Conservation (phyloP, 2,797 vertebrate species). For the Remorina albescens region DNA sequence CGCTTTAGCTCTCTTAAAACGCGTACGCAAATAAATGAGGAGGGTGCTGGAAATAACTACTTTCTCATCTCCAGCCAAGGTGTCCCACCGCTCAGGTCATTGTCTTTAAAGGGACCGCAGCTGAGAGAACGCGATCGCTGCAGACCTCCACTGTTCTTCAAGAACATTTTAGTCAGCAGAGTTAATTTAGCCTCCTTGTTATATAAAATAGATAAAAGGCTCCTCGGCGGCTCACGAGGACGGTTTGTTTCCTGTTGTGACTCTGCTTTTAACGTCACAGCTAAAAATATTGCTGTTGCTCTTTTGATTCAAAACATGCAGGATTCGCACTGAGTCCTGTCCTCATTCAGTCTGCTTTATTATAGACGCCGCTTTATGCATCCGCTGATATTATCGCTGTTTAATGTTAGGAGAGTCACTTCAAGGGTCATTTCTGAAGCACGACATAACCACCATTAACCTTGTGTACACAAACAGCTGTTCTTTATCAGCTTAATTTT, state of each 20-base stretch:
- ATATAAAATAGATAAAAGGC: conserved; percentile 55
- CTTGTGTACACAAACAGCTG: conserved; percentile 1
- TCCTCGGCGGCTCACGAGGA: conserved; percentile 45
- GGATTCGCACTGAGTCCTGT: conserved; percentile 37
- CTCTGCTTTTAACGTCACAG: conserved; percentile 51
- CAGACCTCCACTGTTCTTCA: conserved; percentile 35
- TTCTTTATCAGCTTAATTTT: conserved; percentile 1
- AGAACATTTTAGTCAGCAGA: conserved; percentile 59
- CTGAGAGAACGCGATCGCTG: conserved; percentile 11
- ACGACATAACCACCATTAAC: background rate
- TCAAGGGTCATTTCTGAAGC: conserved; percentile 24
- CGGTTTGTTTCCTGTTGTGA: conserved; percentile 60
- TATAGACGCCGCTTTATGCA: conserved; percentile 24
- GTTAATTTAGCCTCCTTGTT: conserved; percentile 38
- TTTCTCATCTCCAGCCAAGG: conserved; percentile 76
- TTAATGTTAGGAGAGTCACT: conserved; percentile 26
- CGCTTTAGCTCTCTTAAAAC: conserved; percentile 73
- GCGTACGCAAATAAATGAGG: conserved; percentile 75
- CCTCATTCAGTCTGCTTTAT: conserved; percentile 65
- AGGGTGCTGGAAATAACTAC: conserved; percentile 74
- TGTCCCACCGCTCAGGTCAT: conserved; percentile 67
- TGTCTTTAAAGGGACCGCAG: conserved; percentile 72
- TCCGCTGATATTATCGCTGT: conserved; percentile 18
- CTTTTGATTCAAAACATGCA: conserved; percentile 46
- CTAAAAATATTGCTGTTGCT: conserved; percentile 63